phyloP scores from a whole-genome alignment of 2,888 invertebrate genomes.

The Exocentrus adspersus region DNA sequence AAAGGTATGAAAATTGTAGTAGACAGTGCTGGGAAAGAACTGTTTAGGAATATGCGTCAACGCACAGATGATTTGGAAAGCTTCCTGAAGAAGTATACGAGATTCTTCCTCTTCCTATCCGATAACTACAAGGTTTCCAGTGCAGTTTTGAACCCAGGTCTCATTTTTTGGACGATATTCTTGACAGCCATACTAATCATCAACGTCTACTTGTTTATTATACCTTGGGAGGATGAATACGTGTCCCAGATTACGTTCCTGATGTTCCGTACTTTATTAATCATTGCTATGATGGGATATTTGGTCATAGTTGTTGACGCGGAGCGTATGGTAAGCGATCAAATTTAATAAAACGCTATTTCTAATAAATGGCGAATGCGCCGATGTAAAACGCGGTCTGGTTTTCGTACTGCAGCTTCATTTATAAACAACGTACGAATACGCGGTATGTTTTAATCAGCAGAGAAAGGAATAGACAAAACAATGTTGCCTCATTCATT shows the following conservation, averaged over 20 bases:
- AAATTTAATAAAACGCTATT: neutral
- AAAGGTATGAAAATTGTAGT: neutral
- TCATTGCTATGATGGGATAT: neutral
- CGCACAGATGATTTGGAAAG: neutral
- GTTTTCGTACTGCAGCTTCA: no score
- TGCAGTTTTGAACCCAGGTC: neutral
- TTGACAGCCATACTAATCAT: neutral
- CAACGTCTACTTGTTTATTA: neutral
- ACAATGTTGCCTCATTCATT: no score
- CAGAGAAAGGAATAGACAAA: no score
- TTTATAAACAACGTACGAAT: no score
- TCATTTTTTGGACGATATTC: neutral
- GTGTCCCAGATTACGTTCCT: neutral
- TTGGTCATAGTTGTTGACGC: neutral
- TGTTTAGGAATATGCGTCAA: neutral
- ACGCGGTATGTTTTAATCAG: no score
- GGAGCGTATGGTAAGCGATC: neutral
- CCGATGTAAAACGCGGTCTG: no score
- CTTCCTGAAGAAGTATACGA: neutral
- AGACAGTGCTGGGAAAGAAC: neutral
- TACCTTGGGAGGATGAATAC: neutral
- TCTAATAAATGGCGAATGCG: no score
- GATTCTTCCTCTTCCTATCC: neutral
- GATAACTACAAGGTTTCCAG: neutral
- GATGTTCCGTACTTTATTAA: neutral